Conservation (phyloP, 2,888 invertebrate genomes). For the Rhingia rostrata region DNA sequence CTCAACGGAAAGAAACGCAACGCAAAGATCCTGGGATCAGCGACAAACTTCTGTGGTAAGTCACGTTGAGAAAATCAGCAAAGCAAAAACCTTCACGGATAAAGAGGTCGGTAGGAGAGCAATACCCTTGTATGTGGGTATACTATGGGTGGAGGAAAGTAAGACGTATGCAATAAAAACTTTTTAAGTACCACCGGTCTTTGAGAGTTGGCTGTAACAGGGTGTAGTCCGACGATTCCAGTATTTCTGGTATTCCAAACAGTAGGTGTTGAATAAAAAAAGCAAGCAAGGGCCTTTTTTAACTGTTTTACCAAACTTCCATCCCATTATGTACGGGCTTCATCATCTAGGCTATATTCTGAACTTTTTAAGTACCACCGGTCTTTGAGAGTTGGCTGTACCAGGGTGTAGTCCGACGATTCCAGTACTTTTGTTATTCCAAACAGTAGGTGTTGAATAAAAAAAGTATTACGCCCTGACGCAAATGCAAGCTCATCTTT, state of each 20-base stretch:
- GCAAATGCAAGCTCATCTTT: constrained; percentile 10
- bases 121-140: background rate
- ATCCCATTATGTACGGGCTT: constrained; percentile 8
- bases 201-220: background rate
- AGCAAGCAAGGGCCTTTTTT: background rate
- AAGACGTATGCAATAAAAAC: background rate
- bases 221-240: background rate
- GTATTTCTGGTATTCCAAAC: constrained; percentile 7
- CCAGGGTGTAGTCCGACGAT: background rate
- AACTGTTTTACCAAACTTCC: constrained; percentile 5
- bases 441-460: no score
- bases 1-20: no score
- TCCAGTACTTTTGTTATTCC: constrained; percentile 1
- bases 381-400: background rate
- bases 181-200: constrained; percentile 11
- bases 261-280: no score
- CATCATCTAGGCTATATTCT: constrained; percentile 22
- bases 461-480: background rate
- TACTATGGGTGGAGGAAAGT: constrained; percentile 6
- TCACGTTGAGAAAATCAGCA: constrained; percentile 6
- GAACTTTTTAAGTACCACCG: constrained; percentile 14
- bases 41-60: background rate
- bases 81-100: background rate
- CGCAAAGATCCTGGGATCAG: background rate
- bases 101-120: background rate